These are phyloP conservation scores for Drosophila teissieri DNA, from an alignment of 1,140 invertebrate genomes.

Conservation along the genomic window DNA sequence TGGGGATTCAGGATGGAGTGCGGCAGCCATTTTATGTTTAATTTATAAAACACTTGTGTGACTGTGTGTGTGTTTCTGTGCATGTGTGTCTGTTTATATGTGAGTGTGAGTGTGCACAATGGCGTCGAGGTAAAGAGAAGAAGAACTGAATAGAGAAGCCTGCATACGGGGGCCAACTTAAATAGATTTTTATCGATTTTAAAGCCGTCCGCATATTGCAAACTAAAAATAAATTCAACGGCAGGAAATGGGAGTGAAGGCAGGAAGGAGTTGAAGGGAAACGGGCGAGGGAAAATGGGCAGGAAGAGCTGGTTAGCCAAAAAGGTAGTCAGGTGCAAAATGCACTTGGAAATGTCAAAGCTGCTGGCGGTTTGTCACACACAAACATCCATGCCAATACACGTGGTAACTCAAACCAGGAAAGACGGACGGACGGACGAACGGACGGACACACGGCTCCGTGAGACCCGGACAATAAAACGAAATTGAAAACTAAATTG, in stretches of 20 bases:
- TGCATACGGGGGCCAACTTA: constrained; percentile 66
- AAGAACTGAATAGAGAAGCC: constrained; percentile 14
- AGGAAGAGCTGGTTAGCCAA: constrained; percentile 40
- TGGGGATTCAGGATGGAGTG: constrained; percentile 40
- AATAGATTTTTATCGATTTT: constrained; percentile 83
- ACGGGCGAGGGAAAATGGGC: not conserved
- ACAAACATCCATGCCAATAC: constrained; percentile 16
- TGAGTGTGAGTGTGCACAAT: constrained; percentile 27
- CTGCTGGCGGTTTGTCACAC: constrained; percentile 63
- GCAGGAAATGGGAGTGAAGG: constrained; percentile 49
- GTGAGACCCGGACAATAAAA: constrained; percentile 62
- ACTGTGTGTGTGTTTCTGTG: not conserved
- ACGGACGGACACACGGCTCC: constrained; percentile 13
- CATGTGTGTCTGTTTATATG: constrained; percentile 8
- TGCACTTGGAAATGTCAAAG: constrained; percentile 79
- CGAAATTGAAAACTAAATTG: constrained; percentile 78
- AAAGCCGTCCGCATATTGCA: constrained; percentile 67
- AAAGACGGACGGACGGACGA: too few species aligned
- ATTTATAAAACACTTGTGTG: constrained; percentile 72
- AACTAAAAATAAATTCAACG: constrained; percentile 76
- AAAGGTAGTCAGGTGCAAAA: constrained; percentile 69
- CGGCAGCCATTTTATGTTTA: constrained; percentile 76
- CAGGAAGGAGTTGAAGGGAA: not conserved
- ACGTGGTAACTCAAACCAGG: constrained; percentile 10
- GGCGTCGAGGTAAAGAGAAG: constrained; percentile 18